These are phyloP conservation scores for Eupithecia inturbata DNA, from an alignment of 2,888 invertebrate genomes.

Conservation along the genomic window DNA sequence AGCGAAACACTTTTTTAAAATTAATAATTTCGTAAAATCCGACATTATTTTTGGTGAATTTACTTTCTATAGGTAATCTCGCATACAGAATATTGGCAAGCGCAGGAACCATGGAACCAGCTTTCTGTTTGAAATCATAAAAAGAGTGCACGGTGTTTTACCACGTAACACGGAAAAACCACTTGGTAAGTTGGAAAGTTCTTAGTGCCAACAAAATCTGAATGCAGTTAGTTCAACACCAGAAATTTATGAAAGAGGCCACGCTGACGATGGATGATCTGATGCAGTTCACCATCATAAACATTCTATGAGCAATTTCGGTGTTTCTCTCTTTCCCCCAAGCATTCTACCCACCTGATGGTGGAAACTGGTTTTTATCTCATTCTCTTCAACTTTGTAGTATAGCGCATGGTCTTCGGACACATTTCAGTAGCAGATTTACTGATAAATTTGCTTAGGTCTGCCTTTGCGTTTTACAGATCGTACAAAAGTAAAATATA, in stretches of 20 bases:
- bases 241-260: not conserved
- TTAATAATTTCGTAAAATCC: no score
- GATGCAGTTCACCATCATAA: not conserved
- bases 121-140: constrained; percentile 6
- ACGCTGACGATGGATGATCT: not conserved
- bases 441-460: no score
- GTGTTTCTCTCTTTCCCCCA: not conserved
- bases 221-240: not conserved
- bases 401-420: no score
- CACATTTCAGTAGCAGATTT: no score
- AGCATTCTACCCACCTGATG: not conserved
- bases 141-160: constrained; percentile 56
- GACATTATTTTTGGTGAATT: no score
- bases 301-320: not conserved
- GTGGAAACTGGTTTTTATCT: not conserved
- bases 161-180: constrained; percentile 68
- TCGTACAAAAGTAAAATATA: no score
- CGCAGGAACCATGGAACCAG: no score
- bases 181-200: constrained; percentile 10
- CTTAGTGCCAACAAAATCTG: not conserved
- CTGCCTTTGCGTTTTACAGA: no score
- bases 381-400: no score
- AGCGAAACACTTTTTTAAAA: no score
- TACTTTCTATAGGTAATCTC: no score
- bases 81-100: no score